phyloP scores from a whole-genome alignment of 2,888 invertebrate genomes.

The Epinotia ramella region DNA sequence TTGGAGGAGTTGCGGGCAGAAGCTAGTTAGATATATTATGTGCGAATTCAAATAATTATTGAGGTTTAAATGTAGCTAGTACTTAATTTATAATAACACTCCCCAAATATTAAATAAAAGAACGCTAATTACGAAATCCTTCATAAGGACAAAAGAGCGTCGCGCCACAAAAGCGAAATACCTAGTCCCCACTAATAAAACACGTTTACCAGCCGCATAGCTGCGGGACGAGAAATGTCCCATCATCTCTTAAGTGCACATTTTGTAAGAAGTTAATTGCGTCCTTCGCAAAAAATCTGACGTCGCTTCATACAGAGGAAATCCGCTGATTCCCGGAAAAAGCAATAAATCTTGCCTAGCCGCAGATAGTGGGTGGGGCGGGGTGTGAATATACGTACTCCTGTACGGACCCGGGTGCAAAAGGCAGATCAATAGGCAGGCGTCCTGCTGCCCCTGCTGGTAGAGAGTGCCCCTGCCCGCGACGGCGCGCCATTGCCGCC shows the following conservation, averaged over 20 bases:
- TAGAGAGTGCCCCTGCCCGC: slow-evolving; percentile 52
- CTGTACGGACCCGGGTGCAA: slow-evolving; percentile 61
- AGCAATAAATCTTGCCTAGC: slow-evolving; percentile 74
- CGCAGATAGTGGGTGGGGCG: slow-evolving; percentile 64
- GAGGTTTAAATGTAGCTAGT: background rate
- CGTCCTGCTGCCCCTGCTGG: slow-evolving; percentile 61
- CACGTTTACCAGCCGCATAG: slow-evolving; percentile 29
- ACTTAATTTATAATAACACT: too few relatives aligned
- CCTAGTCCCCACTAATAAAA: slow-evolving; percentile 32
- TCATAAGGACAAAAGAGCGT: slow-evolving; percentile 8
- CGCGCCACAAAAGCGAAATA: slow-evolving; percentile 13
- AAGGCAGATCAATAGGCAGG: slow-evolving; percentile 74
- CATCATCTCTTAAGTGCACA: slow-evolving; percentile 49
- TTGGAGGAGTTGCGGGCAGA: background rate
- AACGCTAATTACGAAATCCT: slow-evolving; percentile 8
- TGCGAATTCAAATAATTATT: background rate
- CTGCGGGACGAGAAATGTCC: slow-evolving; percentile 37
- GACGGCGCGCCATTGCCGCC: slow-evolving; percentile 49
- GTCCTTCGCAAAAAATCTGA: slow-evolving; percentile 49
- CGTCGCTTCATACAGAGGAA: slow-evolving; percentile 59
- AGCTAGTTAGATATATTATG: background rate
- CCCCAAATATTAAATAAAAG: slow-evolving; percentile 8
- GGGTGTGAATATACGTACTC: slow-evolving; percentile 60
- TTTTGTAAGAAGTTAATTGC: slow-evolving; percentile 47
- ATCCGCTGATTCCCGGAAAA: slow-evolving; percentile 76